Evolutionary conservation across 2,113 vertebrate species (phyloP), one percentile per base, ranked within the genome.

Genomic region (Rhea pennata): DNA sequence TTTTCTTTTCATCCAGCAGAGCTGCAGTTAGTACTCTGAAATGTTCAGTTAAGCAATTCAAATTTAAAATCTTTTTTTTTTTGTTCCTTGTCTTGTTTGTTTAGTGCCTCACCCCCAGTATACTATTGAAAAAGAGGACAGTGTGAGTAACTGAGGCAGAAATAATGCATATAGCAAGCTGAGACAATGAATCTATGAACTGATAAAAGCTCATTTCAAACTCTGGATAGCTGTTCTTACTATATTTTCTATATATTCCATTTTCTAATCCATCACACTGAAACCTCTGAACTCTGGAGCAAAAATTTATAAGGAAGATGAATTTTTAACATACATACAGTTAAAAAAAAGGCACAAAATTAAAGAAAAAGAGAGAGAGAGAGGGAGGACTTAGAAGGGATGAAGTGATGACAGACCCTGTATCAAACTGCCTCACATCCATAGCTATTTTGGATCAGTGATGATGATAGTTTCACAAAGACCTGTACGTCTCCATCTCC

Each of bases 1-100:
- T 79, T 92, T 89, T 82, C 77, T 89, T 92, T 87, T 87, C 89
- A 79, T 85, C 84, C 78, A 79, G 31, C 48, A 81, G 70, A 69
- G 42, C 22, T 62, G 61, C 71, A 76, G 71, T 61, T 88, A 85
- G 72, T 74, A 23, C 51, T 39, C 84, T 78, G 86, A 88, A 94
- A 91, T 19, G 9, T 69, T 84, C 76, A 33, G 59, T 70, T 88
- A 0, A 59, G 0, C 48, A 62, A 84, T 79, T 92, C 62, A 75
- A 73, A 42, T 80, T 88, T 65, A 59, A 93, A 90, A 59, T 58
- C 0, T 13, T 12, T 36, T 14, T 8, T 46, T 50, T 33, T 70
- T 79, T 39, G 62, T 92, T 92, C 65, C 58, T 84, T 14, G 1
- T 42, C 80, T 86, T 93, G 70, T 87, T 95, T 95, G 87, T 71